Evolutionary conservation across 2,797 vertebrate genomes (phyloP).

Genomic region (Bradypodion pumilum): DNA sequence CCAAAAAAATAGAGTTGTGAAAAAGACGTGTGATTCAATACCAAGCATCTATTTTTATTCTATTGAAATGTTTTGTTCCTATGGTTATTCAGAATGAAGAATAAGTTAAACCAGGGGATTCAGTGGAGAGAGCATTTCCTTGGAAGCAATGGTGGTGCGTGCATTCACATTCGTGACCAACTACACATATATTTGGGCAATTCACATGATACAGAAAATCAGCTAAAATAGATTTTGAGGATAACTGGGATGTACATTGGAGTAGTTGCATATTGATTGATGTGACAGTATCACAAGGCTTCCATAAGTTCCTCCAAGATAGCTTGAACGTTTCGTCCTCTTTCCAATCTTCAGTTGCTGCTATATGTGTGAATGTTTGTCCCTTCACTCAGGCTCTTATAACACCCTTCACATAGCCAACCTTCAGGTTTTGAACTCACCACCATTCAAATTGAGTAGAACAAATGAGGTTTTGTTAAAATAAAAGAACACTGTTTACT

Average conservation of each 20-base stretch:
- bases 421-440: no score
- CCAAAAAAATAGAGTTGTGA: not conserved
- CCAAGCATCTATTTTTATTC: not conserved
- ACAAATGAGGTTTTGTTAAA: no score
- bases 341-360: no score
- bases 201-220: not conserved
- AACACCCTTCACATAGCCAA: no score
- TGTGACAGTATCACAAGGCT: not conserved
- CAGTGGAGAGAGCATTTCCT: not conserved
- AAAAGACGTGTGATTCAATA: not conserved
- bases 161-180: not conserved
- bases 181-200: no score
- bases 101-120: not conserved
- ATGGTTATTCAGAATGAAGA: not conserved
- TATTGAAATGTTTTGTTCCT: not conserved
- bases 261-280: not conserved
- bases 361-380: no score
- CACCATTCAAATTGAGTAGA: no score
- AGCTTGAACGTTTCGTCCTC: no score
- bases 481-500: no score
- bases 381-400: no score
- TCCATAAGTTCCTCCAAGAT: not conserved
- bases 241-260: not conserved
- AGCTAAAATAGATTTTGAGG: not conserved
- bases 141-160: not conserved